Evolutionary conservation across 2,797 vertebrate genomes (phyloP).

Genomic region (Valencia hispanica): DNA sequence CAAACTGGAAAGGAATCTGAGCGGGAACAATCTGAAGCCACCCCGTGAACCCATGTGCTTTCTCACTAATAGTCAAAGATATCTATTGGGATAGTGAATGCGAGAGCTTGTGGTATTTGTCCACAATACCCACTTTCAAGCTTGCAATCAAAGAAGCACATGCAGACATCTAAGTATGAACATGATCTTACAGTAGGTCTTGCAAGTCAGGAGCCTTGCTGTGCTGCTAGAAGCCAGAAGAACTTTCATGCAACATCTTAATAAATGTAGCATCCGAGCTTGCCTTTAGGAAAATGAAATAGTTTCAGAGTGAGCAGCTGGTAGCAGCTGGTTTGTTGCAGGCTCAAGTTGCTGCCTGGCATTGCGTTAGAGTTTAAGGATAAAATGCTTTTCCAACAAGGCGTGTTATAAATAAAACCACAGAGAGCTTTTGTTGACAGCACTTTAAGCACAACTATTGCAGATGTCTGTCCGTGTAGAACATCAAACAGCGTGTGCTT

Average conservation of each 20-base stretch:
- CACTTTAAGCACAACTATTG: conserved; percentile 35
- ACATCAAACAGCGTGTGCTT: conserved; percentile 4
- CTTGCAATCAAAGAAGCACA: conserved; percentile 24
- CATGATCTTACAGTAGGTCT: conserved; percentile 48
- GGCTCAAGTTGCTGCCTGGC: conserved; percentile 62
- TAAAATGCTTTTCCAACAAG: conserved; percentile 59
- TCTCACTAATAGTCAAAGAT: conserved; percentile 4
- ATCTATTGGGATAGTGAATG: conserved; percentile 48
- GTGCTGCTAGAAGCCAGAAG: conserved; percentile 47
- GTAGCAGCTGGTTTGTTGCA: conserved; percentile 47
- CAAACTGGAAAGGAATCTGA: conserved; percentile 44
- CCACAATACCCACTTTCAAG: conserved; percentile 40
- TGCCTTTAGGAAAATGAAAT: conserved; percentile 47
- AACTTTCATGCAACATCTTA: conserved; percentile 59
- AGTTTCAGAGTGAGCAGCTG: conserved; percentile 41
- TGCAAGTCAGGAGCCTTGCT: conserved; percentile 31
- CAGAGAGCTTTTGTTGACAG: conserved; percentile 65
- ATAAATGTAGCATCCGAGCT: conserved; percentile 57
- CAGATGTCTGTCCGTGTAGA: conserved; percentile 20
- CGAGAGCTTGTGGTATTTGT: conserved; percentile 32
- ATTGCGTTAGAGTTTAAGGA: conserved; percentile 58
- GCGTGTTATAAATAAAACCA: conserved; percentile 70
- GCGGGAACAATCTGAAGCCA: conserved; percentile 21
- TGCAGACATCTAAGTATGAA: conserved; percentile 53
- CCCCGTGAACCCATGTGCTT: conserved; percentile 4